Percentiles rank a stretch among this genome's conserved stretches.
phyloP scores from a whole-genome alignment of 2,113 vertebrate genomes.

The Archocentrus centrarchus region DNA sequence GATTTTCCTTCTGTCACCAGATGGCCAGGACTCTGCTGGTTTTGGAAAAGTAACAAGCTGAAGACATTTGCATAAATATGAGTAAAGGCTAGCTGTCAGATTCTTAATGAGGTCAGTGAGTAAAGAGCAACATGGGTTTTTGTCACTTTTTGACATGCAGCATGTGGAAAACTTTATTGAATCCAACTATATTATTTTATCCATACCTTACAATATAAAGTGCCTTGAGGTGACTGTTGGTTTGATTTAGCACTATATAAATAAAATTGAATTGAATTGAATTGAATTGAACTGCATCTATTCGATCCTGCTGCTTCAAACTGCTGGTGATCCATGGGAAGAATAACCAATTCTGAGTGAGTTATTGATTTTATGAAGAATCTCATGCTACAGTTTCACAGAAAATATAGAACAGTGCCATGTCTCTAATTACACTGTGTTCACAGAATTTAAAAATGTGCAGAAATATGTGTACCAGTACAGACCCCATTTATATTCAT shows the following conservation, averaged over 20 bases:
- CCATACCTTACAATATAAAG: too few species aligned
- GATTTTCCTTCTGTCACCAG: conserved; percentile 7
- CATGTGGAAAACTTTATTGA: conserved; percentile 67
- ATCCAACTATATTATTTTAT: conserved; percentile 36
- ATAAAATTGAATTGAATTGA: conserved; percentile 16
- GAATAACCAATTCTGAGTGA: conserved; percentile 33
- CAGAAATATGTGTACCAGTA: not conserved
- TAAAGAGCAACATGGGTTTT: conserved; percentile 66
- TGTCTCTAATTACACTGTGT: not conserved
- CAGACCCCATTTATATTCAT: not conserved
- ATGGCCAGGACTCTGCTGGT: conserved; percentile 15
- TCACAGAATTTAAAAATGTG: not conserved
- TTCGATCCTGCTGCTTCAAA: conserved; percentile 46
- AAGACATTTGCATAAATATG: conserved; percentile 68
- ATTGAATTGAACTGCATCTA: conserved; percentile 55
- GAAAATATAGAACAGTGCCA: not conserved
- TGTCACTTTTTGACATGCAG: conserved; percentile 66
- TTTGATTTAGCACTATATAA: too few species aligned
- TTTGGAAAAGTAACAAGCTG: conserved; percentile 47
- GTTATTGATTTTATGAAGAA: conserved; percentile 46
- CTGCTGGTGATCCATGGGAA: conserved; percentile 54
- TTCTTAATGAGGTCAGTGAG: conserved; percentile 71
- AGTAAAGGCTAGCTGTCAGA: conserved; percentile 68
- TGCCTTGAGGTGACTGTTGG: too few species aligned
- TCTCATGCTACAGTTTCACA: not conserved